phyloP scores from a whole-genome alignment of 2,797 vertebrate species.

The Syngnathus acus region DNA sequence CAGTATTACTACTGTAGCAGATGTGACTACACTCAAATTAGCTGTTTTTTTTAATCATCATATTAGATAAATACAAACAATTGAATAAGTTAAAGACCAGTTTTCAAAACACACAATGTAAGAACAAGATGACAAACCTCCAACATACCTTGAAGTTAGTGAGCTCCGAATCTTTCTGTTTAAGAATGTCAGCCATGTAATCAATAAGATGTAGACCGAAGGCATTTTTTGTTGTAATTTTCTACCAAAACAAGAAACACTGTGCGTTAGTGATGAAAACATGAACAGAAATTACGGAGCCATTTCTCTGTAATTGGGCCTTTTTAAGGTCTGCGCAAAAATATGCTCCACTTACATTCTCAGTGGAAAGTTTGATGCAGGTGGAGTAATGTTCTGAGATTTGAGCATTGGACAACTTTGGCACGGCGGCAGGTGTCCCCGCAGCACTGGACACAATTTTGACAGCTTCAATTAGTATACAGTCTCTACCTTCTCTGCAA shows the following conservation, averaged over 20 bases:
- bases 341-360: constrained; percentile 79
- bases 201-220: constrained; percentile 94
- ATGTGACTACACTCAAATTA: neutral
- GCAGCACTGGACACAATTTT: constrained; percentile 49
- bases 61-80: neutral
- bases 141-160: constrained; percentile 89
- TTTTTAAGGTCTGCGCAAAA: neutral
- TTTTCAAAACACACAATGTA: neutral
- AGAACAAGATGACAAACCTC: neutral
- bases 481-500: neutral
- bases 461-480: neutral
- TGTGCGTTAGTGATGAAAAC: neutral
- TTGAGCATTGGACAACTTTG: constrained; percentile 81
- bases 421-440: constrained; percentile 65
- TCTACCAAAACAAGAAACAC: constrained; percentile 63
- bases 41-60: neutral
- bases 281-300: neutral
- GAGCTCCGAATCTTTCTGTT: constrained; percentile 81
- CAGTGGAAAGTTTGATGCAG: constrained; percentile 89
- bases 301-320: neutral
- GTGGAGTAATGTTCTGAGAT: constrained; percentile 93
- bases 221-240: constrained; percentile 96
- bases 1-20: neutral
- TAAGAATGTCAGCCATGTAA: constrained; percentile 90
- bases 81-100: neutral